Evolutionary conservation across 2,113 vertebrate genomes (phyloP), one percentile per base, ranked within the genome.

Genomic region (Brachionichthys hirsutus): DNA sequence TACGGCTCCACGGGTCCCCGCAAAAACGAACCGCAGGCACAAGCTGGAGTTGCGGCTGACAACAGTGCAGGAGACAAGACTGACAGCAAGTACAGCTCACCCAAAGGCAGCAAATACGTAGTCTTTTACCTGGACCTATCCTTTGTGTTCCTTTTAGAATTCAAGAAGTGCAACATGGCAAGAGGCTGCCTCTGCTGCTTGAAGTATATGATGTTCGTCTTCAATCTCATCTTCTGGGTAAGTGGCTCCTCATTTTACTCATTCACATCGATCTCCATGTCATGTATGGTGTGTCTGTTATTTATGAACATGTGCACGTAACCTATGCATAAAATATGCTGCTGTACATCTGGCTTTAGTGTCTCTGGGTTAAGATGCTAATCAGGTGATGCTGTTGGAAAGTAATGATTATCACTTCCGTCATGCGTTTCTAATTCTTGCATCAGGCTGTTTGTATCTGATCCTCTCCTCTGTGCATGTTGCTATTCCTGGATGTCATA

Each of bases 101-200:
- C 95, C 77, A 96, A 94, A 88, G 92, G 95, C 91, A 96, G 95
- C 94, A 98, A 98, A 90, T 99, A 98, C 84, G 94, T 99, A 78
- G 97, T 99, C 80, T 98, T 99, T 98, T 99, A 99, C 90, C 94
- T 99, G 95, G 97, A 99, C 92, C 92, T 99, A 92, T 99, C 97
- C 77, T 98, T 99, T 98, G 96, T 98, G 92, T 98, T 99, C 93
- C 96, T 99, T 90, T 89, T 99, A 98, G 97, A 99, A 91, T 99
- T 99, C 93, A 98, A 98, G 94, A 98, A 96, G 96, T 98, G 94
- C 95, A 98, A 96, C 95, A 99, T 99, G 97, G 97, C 97, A 75
- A 91, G 95, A 81, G 96, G 96, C 91, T 98, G 96, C 87, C 91
- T 99, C 73, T 98, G 96, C 94, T 98, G 95, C 90, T 90, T 99